Conservation (phyloP, 2,888 invertebrate species). For the Ornithoptera priamus region DNA sequence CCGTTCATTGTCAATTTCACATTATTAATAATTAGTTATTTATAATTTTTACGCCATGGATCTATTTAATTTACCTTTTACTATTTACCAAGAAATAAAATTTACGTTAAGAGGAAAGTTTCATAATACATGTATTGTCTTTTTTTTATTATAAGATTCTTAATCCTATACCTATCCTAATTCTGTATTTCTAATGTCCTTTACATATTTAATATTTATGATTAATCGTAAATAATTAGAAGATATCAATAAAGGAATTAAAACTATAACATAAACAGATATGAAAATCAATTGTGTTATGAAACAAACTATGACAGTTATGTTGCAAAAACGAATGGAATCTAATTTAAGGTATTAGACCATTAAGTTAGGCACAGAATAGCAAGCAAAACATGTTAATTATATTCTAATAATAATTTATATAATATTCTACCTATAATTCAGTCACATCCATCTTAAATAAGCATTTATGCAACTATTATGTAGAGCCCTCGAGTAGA, state of each 20-base stretch:
- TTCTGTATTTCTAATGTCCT: slow-evolving; percentile 21
- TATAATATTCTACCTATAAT: slow-evolving; percentile 59
- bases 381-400: slow-evolving; percentile 42
- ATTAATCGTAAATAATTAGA: background rate
- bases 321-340: background rate
- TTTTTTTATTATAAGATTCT: slow-evolving; percentile 61
- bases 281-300: slow-evolving; percentile 8
- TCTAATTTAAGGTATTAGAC: background rate
- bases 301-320: background rate
- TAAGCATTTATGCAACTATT: slow-evolving; percentile 54
- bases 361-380: slow-evolving; percentile 33
- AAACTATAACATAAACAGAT: background rate
- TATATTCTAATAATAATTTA: slow-evolving; percentile 40
- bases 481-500: background rate
- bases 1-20: background rate
- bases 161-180: slow-evolving; percentile 36
- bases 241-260: background rate
- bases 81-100: slow-evolving; percentile 37
- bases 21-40: background rate
- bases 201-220: background rate
- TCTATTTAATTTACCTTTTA: slow-evolving; percentile 19
- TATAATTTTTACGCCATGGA: background rate
- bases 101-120: slow-evolving; percentile 64
- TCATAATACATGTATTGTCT: slow-evolving; percentile 75
- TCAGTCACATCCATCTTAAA: slow-evolving; percentile 75